Evolutionary conservation across 2,888 invertebrate genomes (phyloP), one percentile per base, ranked within the genome.

Genomic region (Tinea pellionella): DNA sequence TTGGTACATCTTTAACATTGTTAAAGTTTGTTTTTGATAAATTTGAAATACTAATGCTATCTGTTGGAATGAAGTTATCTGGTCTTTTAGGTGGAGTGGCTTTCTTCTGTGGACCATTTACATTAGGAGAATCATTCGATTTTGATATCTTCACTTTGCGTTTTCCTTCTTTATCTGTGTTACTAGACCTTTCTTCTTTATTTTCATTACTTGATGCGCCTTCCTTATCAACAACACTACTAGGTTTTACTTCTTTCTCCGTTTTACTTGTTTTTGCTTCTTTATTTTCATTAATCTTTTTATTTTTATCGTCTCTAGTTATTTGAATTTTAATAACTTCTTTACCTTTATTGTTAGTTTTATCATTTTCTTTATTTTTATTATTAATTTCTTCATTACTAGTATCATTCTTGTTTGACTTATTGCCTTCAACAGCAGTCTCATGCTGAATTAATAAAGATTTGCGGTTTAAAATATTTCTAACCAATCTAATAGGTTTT

Each of bases 241-340:
- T 0, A 71, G 60, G 1, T 75, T 73, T 63, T 72, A 75, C 61
- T 74, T 76, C 55, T 62, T 67, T 64, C 69, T 78, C 1, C 78
- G 77, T 59, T 65, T 74, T 61, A 75, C 72, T 7, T 72, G 67
- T 63, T 68, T 78, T 13, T 67, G 63, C 16, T n/a, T 47, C 13
- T 67, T 68, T 73, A 0, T 63, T 15, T 62, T 68, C 72, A 16
- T 16, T 47, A 15, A 16, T 15, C 2, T 15, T n/a, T 47, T 47
- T 58, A 3, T 4, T 55, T 8, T 24, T 55, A 55, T 18, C 30
- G 9, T 63, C 57, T 63, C 65, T 13, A 61, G 63, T 16, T 62
- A 62, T 9, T 24, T 62, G 53, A 63, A 66, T 57, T 63, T 64
- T 57, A 37, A 61, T 29, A 16, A 57, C n/a, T 24, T 61, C 32